Evolutionary conservation across 2,797 vertebrate genomes (phyloP).

Genomic region (Hydrolagus colliei): DNA sequence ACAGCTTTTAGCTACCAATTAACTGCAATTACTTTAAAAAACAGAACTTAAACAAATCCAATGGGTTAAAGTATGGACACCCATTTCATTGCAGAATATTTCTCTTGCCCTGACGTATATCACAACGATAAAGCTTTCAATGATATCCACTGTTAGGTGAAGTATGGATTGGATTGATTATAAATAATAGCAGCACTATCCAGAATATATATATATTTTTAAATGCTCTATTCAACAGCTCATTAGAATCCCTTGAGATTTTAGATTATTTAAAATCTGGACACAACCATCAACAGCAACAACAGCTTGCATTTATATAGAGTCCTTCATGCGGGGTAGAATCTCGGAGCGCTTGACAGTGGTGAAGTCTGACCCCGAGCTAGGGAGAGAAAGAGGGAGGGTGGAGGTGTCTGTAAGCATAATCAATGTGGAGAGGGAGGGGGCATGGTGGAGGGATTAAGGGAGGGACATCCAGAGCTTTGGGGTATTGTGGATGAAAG

Average conservation of each 20-base stretch:
- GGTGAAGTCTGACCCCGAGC: too few relatives aligned
- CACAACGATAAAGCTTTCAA: background rate
- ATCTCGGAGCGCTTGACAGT: too few relatives aligned
- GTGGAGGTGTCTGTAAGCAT: too few relatives aligned
- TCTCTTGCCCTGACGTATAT: background rate
- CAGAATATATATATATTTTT: background rate
- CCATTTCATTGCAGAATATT: background rate
- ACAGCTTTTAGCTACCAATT: background rate
- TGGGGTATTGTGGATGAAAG: too few relatives aligned
- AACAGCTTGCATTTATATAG: too few relatives aligned
- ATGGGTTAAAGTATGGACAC: background rate
- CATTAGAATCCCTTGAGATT: background rate
- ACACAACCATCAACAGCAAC: too few relatives aligned
- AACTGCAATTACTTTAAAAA: background rate
- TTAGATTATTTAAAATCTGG: too few relatives aligned
- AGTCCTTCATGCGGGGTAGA: too few relatives aligned
- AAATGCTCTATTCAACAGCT: background rate
- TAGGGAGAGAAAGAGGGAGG: too few relatives aligned
- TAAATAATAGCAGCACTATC: background rate
- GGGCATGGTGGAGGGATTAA: too few relatives aligned
- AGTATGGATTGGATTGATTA: background rate
- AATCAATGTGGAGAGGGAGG: too few relatives aligned
- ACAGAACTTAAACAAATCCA: background rate
- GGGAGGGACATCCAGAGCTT: too few relatives aligned
- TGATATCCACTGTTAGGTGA: background rate